These are phyloP conservation scores for Chrysina gloriosa DNA, from an alignment of 2,888 invertebrate species.

Conservation along the genomic window DNA sequence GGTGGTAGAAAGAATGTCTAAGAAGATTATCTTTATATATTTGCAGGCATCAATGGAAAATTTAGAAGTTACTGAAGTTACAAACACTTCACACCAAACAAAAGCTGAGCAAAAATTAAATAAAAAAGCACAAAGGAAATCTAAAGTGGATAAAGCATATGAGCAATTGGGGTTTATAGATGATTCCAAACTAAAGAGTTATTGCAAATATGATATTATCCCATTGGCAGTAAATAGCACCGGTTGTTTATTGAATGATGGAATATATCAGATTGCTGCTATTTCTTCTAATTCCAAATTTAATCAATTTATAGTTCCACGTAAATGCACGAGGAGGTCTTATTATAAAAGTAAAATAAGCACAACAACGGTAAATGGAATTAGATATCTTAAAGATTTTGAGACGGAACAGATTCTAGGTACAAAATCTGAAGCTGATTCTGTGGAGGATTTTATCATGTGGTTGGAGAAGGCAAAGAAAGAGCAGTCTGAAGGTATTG, in stretches of 20 bases:
- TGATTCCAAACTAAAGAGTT: not conserved
- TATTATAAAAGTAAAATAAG: not conserved
- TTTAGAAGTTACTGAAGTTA: too few species aligned
- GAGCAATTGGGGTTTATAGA: too few species aligned
- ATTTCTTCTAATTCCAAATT: not conserved
- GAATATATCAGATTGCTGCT: constrained; percentile 15
- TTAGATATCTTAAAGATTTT: not conserved
- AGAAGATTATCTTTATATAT: too few species aligned
- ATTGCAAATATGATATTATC: not conserved
- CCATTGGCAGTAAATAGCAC: constrained; percentile 9
- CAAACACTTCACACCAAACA: too few species aligned
- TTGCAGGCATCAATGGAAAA: too few species aligned
- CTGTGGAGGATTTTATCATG: not conserved
- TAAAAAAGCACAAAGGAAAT: too few species aligned
- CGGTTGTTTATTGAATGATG: not conserved
- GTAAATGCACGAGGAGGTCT: not conserved
- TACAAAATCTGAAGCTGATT: constrained; percentile 9
- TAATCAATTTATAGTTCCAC: constrained; percentile 10
- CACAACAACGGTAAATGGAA: not conserved
- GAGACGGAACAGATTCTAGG: not conserved
- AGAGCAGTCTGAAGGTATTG: not conserved
- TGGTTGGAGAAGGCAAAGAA: constrained; percentile 2
- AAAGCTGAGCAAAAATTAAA: too few species aligned
- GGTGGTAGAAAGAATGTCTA: too few species aligned
- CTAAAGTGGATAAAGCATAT: too few species aligned